Evolutionary conservation across 2,113 vertebrate species (phyloP), one percentile per base, ranked within the genome.

Genomic region (Xerus inauris): DNA sequence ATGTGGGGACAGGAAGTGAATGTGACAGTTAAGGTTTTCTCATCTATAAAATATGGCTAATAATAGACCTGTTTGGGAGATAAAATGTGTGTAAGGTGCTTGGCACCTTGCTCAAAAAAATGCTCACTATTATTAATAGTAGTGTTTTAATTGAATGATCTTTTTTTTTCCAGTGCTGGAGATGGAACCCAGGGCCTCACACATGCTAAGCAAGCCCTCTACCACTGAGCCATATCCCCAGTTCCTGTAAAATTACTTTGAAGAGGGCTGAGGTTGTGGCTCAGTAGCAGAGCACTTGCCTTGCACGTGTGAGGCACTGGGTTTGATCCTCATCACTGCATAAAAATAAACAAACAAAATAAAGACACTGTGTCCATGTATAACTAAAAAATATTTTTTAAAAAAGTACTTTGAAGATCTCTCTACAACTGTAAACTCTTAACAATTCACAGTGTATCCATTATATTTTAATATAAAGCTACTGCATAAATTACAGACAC

Each of bases 21-120:
- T 67, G 40, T 67, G 64, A 94, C 67, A 72, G 59, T 20, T 84
- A 95, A 76, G 20, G 45, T 83, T 89, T 95, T 89, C 75, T 91
- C 47, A 88, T 64, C 77, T 96, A 12, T 95, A 95, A 96, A 92
- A 95, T 85, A 45, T 94, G 59, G 26, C 57, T 96, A 87, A 91
- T 79, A 59, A 85, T 72, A 49, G 47, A 95, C 28, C 10, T 92
- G 49, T 84, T 97, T 45, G 65, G 47, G 92, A 45, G 65, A 93
- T 90, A 83, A 91, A 94, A 86, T 69, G 24, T 67, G 80, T 79
- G 24, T 57, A 94, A 96, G 81, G 24, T 87, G 47, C 47, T 83
- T 89, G 92, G 72, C 28, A 95, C 7, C 9, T 67, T 65, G 72
- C 17, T 97, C 47, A 94, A 45, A 76, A 87, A 91, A 71, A 69